Evolutionary conservation across 2,888 invertebrate genomes (phyloP).

Genomic region (Eristalinus aeneus): DNA sequence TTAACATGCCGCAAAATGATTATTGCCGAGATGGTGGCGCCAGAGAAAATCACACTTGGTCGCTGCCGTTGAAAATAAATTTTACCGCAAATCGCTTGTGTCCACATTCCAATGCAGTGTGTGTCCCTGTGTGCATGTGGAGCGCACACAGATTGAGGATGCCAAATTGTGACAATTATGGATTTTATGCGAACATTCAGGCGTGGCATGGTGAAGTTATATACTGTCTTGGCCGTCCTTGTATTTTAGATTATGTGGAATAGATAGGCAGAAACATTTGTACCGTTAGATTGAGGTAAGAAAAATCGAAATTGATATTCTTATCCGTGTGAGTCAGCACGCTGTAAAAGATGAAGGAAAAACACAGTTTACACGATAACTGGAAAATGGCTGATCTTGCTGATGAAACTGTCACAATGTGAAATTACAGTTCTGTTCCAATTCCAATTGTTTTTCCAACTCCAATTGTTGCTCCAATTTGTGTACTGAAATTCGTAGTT

Average conservation of each 20-base stretch:
- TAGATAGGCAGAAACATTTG: background rate
- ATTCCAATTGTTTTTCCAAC: too few species aligned
- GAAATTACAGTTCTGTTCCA: too few species aligned
- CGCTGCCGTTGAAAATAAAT: slow-evolving; percentile 56
- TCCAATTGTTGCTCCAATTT: too few species aligned
- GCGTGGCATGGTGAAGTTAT: background rate
- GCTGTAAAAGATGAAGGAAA: too few species aligned
- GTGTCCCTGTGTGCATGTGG: background rate
- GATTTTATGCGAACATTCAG: background rate
- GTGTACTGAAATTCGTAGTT: too few species aligned
- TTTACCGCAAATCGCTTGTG: slow-evolving; percentile 50
- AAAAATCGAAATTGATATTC: background rate
- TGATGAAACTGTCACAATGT: too few species aligned
- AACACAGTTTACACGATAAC: too few species aligned
- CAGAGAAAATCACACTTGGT: slow-evolving; percentile 58
- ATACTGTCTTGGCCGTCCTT: background rate
- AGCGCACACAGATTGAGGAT: background rate
- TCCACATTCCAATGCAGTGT: slow-evolving; percentile 17
- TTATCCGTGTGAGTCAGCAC: too few species aligned
- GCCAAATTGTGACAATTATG: background rate
- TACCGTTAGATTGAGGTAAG: background rate
- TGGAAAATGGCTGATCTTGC: too few species aligned
- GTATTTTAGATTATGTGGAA: background rate
- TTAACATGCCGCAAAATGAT: background rate
- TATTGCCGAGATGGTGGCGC: slow-evolving; percentile 62